Evolutionary conservation across 2,113 vertebrate species (phyloP), one percentile per base, ranked within the genome.

Genomic region (Sander lucioperca): DNA sequence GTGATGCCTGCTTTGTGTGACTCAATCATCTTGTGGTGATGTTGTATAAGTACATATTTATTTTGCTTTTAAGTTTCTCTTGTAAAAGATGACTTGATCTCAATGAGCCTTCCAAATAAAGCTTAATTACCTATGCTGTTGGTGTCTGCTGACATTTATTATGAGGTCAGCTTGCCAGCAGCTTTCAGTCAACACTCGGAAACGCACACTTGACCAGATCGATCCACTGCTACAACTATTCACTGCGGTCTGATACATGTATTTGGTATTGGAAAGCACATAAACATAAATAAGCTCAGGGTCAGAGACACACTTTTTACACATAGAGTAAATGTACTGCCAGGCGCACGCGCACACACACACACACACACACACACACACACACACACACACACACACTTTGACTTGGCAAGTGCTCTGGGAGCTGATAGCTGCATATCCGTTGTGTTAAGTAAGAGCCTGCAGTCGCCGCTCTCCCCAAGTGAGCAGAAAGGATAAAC

Each of bases 351-450:
- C 21, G 33, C 57, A 30, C 13, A 25, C 25, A 51, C 48, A 43
- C 67, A 73, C 33, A 75, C 67, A 25, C 63, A 43, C 21, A 63
- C 9, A 12, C 59, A 64, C 33, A 62, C 72, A 54, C 43, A 56
- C 48, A 63, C 76, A 66, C 74, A 66, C 64, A 78, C 7, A 47
- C 47, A 70, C 62, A 36, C 25, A 79, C 48, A 39, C 23, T 47
- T 79, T 74, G 53, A 68, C 56, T 51, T 47, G 51, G 62, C 45
- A 51, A 5, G 62, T 23, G 70, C 77, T 88, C 61, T 76, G 70
- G 86, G 76, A 75, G 81, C 87, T 83, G 89, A 89, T 87, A 88
- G 86, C 90, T 84, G 82, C 68, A 56, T 90, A 90, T 91, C 91
- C 88, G 77, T 68, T 78, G 67, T 85, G 76, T 70, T 75, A 75